Conservation (phyloP, 2,113 vertebrate genomes). For the Dissostichus mawsoni region DNA sequence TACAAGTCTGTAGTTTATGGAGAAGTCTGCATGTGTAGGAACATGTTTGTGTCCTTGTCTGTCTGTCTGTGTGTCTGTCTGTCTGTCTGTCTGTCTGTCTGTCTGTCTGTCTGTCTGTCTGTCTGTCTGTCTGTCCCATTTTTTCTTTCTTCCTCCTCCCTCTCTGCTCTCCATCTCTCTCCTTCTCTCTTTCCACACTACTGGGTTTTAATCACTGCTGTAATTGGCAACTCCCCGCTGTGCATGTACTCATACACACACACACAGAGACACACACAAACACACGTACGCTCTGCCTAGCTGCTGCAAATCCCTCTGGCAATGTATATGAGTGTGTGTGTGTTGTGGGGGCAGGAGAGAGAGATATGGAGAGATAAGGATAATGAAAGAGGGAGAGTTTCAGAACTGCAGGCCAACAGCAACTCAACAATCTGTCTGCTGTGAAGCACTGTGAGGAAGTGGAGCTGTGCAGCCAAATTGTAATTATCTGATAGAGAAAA, state of each 20-base stretch:
- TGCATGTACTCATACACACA: constrained; percentile 55
- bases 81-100: constrained; percentile 44
- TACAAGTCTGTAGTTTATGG: constrained; percentile 35
- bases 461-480: constrained; percentile 75
- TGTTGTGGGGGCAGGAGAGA: constrained; percentile 68
- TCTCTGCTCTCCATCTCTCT: constrained; percentile 28
- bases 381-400: constrained; percentile 81
- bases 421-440: constrained; percentile 80
- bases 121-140: constrained; percentile 37
- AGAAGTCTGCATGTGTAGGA: constrained; percentile 43
- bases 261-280: constrained; percentile 24
- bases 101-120: constrained; percentile 44
- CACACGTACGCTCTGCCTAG: constrained; percentile 40
- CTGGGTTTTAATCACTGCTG: constrained; percentile 87
- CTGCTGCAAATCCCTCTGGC: constrained; percentile 76
- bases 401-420: constrained; percentile 82
- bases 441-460: constrained; percentile 67
- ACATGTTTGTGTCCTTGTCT: constrained; percentile 48
- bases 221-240: constrained; percentile 88
- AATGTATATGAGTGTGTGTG: constrained; percentile 57
- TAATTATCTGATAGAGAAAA: constrained; percentile 74
- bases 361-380: constrained; percentile 79
- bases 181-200: constrained; percentile 71
- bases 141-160: constrained; percentile 43
- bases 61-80: constrained; percentile 21